These are phyloP conservation scores for Orestias chungarensis DNA, from an alignment of 2,797 vertebrate species.

Conservation along the genomic window DNA sequence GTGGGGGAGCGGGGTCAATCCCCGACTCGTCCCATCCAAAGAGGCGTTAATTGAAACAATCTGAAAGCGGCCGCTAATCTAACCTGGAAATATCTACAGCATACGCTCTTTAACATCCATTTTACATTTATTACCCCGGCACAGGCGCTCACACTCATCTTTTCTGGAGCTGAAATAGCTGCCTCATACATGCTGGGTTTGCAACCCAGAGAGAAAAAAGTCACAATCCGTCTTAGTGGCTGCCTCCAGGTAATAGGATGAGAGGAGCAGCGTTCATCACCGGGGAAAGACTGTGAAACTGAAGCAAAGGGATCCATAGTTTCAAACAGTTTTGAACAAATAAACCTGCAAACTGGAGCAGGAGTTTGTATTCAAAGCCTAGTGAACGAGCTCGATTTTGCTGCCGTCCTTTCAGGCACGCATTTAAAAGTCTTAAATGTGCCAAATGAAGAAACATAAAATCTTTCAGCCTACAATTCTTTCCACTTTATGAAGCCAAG, in stretches of 20 bases:
- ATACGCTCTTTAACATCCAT: conserved; percentile 48
- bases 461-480: too few species aligned
- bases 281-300: not conserved
- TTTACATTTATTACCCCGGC: conserved; percentile 64
- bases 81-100: conserved; percentile 48
- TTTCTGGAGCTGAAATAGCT: conserved; percentile 38
- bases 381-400: not conserved
- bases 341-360: not conserved
- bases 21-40: conserved; percentile 47
- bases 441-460: not conserved
- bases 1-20: conserved; percentile 10
- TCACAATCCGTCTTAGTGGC: conserved; percentile 43
- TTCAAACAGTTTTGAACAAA: not conserved
- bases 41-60: conserved; percentile 69
- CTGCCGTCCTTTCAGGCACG: too few species aligned
- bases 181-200: conserved; percentile 38
- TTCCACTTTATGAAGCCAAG: too few species aligned
- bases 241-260: conserved; percentile 37
- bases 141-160: conserved; percentile 45
- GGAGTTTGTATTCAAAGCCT: not conserved
- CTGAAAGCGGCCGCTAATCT: conserved; percentile 48
- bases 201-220: conserved; percentile 39
- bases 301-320: not conserved
- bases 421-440: not conserved
- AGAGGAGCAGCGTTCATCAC: conserved; percentile 38